Evolutionary conservation across 2,113 vertebrate genomes (phyloP).

Genomic region (Saguinus imperator): DNA sequence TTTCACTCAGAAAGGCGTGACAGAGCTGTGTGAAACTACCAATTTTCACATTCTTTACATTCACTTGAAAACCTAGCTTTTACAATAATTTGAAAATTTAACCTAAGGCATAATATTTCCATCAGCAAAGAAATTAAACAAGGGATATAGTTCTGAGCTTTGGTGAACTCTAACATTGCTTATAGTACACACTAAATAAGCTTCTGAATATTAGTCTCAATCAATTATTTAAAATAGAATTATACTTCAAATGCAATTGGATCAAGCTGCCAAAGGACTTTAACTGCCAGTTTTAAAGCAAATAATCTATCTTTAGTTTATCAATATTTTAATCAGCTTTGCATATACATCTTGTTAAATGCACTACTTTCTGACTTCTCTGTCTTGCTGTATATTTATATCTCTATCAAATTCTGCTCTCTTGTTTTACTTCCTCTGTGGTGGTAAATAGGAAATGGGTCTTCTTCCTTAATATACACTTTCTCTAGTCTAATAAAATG

Average conservation of each 20-base stretch:
- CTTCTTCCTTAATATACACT: not conserved
- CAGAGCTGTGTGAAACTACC: not conserved
- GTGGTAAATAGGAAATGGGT: not conserved
- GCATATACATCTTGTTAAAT: not conserved
- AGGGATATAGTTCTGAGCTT: not conserved
- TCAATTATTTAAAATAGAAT: conserved; percentile 20
- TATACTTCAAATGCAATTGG: not conserved
- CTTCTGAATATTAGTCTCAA: not conserved
- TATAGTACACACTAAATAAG: not conserved
- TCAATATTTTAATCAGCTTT: not conserved
- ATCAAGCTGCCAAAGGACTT: not conserved
- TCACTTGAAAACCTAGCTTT: conserved; percentile 37
- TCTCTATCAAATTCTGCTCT: not conserved
- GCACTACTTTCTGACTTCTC: not conserved
- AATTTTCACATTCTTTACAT: conserved; percentile 22
- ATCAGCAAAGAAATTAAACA: not conserved
- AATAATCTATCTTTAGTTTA: not conserved
- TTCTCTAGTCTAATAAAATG: not conserved
- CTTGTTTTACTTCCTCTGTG: not conserved
- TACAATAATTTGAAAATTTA: conserved; percentile 11
- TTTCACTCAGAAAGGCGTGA: not conserved
- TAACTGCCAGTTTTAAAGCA: not conserved
- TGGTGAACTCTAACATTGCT: not conserved
- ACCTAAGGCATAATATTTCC: not conserved
- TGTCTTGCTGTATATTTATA: not conserved